These are phyloP conservation scores for Pecten maximus DNA, from an alignment of 2,888 invertebrate genomes.

Conservation along the genomic window DNA sequence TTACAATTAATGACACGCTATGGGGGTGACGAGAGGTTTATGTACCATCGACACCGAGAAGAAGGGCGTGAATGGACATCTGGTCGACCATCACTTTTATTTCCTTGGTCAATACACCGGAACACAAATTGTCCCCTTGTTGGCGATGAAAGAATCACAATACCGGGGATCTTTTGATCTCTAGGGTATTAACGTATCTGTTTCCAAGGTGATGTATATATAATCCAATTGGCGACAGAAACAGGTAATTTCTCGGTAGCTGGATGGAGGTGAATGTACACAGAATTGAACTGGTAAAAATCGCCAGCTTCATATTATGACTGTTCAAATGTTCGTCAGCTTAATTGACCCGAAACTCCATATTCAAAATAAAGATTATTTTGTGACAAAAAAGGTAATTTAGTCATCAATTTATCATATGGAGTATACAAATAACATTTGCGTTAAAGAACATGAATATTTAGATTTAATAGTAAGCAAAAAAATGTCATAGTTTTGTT, in stretches of 20 bases:
- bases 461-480: no score
- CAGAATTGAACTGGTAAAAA: not conserved
- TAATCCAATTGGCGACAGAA: not conserved
- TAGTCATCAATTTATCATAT: no score
- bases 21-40: constrained; percentile 32
- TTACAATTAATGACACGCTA: constrained; percentile 14
- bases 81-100: not conserved
- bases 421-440: no score
- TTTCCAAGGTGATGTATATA: constrained; percentile 4
- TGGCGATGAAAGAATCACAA: not conserved
- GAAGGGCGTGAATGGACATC: constrained; percentile 26
- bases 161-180: not conserved
- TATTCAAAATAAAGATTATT: not conserved
- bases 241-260: not conserved
- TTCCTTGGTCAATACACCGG: not conserved
- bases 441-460: no score
- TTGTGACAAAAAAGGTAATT: not conserved
- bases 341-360: not conserved
- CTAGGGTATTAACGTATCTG: not conserved
- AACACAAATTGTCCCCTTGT: constrained; percentile 25
- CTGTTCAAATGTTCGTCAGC: not conserved
- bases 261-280: not conserved
- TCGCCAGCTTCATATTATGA: not conserved
- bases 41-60: constrained; percentile 25
- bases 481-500: no score